Conservation (phyloP, 2,797 vertebrate species). For the Hippopotamyrus pictus region DNA sequence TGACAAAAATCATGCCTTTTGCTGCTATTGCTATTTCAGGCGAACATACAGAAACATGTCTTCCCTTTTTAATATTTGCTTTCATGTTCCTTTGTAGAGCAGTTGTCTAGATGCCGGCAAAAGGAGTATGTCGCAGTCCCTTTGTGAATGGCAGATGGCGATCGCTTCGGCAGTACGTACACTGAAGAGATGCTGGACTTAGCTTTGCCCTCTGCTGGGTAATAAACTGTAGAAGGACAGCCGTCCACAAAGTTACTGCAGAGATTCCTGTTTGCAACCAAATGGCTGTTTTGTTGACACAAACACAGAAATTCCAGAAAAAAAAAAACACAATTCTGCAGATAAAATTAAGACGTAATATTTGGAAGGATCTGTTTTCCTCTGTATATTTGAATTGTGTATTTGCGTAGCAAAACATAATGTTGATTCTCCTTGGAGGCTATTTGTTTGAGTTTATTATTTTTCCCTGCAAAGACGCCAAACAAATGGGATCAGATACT, state of each 20-base stretch:
- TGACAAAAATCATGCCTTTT: background rate
- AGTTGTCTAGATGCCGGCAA: background rate
- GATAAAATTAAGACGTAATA: background rate
- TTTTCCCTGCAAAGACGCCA: background rate
- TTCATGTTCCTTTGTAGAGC: background rate
- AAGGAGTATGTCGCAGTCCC: background rate
- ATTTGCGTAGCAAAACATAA: background rate
- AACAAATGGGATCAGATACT: background rate
- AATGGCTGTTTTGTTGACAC: background rate
- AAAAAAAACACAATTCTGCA: background rate
- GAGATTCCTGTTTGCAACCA: background rate
- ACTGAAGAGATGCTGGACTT: background rate
- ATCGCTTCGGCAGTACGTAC: background rate
- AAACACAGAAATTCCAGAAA: background rate
- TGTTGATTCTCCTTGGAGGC: background rate
- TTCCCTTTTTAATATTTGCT: background rate
- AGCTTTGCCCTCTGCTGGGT: background rate
- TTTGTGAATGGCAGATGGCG: background rate
- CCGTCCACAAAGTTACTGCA: background rate
- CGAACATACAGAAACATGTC: background rate
- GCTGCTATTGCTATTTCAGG: background rate
- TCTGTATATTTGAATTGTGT: background rate
- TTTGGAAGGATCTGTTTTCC: background rate
- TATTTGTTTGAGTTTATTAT: background rate
- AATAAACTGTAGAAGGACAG: background rate